phyloP scores from a whole-genome alignment of 2,797 vertebrate species.

The Sebastes kiyomatsui region DNA sequence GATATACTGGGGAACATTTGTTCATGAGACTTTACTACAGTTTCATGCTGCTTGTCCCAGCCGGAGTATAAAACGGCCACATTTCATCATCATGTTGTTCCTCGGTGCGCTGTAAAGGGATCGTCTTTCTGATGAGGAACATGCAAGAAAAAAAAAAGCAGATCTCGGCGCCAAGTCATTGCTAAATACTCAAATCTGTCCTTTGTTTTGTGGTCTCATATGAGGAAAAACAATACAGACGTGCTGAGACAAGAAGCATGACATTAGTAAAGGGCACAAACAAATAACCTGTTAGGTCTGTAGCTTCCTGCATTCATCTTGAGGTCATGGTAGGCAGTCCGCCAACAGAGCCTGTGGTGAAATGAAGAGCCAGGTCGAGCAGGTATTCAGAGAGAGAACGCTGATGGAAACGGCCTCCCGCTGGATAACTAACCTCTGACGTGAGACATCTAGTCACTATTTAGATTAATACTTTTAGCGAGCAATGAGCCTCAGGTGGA shows the following conservation, averaged over 20 bases:
- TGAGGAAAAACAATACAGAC: slow-evolving; percentile 62
- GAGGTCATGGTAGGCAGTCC: slow-evolving; percentile 21
- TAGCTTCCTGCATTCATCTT: slow-evolving; percentile 27
- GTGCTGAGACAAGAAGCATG: slow-evolving; percentile 45
- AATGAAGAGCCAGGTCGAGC: slow-evolving; percentile 19
- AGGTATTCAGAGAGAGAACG: slow-evolving; percentile 10
- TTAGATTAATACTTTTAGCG: not conserved
- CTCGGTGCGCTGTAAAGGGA: slow-evolving; percentile 18
- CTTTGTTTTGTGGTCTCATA: slow-evolving; percentile 32
- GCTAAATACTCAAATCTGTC: slow-evolving; percentile 46
- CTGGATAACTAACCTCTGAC: not conserved
- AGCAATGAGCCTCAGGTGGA: not conserved
- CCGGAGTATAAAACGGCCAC: slow-evolving; percentile 26
- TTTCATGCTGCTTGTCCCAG: not conserved
- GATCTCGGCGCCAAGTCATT: slow-evolving; percentile 34
- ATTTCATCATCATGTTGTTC: slow-evolving; percentile 54
- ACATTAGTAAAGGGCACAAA: slow-evolving; percentile 15
- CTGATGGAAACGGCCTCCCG: slow-evolving; percentile 22
- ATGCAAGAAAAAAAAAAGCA: not conserved
- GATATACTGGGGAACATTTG: slow-evolving; percentile 36
- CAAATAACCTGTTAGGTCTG: slow-evolving; percentile 76
- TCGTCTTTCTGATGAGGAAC: slow-evolving; percentile 45
- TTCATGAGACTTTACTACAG: slow-evolving; percentile 6
- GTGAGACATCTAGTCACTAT: not conserved
- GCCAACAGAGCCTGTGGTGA: slow-evolving; percentile 40